Evolutionary conservation across 2,797 vertebrate genomes (phyloP).

Genomic region (Hypotaenidia okinawae): DNA sequence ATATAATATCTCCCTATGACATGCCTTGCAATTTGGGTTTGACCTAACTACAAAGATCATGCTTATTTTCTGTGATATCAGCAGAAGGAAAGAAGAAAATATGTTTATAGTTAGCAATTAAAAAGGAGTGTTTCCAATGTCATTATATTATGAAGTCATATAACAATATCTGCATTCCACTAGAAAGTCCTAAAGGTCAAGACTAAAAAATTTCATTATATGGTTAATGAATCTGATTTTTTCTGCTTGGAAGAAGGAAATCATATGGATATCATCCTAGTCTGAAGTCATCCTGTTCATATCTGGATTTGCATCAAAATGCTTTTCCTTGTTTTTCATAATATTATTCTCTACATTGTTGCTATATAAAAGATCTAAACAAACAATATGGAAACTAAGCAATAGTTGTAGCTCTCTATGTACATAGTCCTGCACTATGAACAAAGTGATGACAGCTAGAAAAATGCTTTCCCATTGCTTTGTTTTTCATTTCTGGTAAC

Average conservation of each 20-base stretch:
- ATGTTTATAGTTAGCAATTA: not conserved
- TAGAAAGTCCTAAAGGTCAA: not conserved
- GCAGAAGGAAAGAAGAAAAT: not conserved
- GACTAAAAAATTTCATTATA: not conserved
- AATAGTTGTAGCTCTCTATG: constrained; percentile 35
- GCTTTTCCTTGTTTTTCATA: not conserved
- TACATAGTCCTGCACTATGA: not conserved
- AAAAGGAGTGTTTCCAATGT: not conserved
- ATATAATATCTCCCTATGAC: not conserved
- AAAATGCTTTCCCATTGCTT: constrained; percentile 2
- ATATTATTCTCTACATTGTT: constrained; percentile 14
- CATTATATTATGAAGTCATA: not conserved
- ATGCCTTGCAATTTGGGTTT: not conserved
- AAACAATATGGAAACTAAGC: constrained; percentile 47
- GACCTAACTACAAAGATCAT: not conserved
- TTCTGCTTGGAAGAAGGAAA: not conserved
- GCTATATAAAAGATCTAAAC: constrained; percentile 36
- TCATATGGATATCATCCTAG: not conserved
- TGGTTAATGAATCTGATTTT: not conserved
- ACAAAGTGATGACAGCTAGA: constrained; percentile 50
- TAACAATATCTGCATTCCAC: not conserved
- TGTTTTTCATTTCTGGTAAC: constrained; percentile 34
- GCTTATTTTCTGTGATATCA: not conserved
- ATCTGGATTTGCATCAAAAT: not conserved
- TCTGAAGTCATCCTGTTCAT: not conserved